Base-by-base conservation (phyloP, 2,113 vertebrate species). In the Dipodomys spectabilis region DNA sequence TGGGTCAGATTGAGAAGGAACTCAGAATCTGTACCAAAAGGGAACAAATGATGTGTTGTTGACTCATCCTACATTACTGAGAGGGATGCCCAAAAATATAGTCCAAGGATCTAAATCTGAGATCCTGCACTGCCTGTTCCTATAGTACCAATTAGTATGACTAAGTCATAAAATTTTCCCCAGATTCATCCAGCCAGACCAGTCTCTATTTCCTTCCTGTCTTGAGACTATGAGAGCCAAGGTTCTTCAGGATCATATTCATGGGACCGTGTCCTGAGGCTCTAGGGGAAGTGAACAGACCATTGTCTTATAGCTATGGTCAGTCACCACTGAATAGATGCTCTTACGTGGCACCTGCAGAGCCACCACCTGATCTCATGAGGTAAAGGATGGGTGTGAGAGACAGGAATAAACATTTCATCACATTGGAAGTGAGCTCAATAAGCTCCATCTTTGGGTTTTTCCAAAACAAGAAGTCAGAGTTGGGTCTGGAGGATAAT, bases 171-270 rank as follows among this genome's bases (percentile, higher is more conserved):
- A 69, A 86, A 65, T 69, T 77, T 45, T 64, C 35, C 68, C 45
- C 64, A 28, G 65, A 57, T 67, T 62, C 62, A 92, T n/a, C 53
- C 32, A 90, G 81, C 44, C 13, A 83, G 28, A 71, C 22, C 5
- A 49, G 39, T 62, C 71, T 35, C 2, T 53, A 32, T 93, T 92
- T 88, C 86, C 83, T 95, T 44, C 11, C 65, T 45, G 60, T 91
- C n/a, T 90, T 60, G 23, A 74, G 53, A 60, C 12, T 20, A n/a
- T 28, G 39, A 77, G 87, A 91, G 60, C 23, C 30, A 69, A 60
- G 65, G 0, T 12, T 65, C 35, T n/a, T 78, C 1, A 1, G 57
- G 13, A 57, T 35, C 44, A 74, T 64, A 30, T 78, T 79, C 25
- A 49, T 49, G 49, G n/a, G 9, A 15, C 25, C 5, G 16, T 64